These are phyloP conservation scores for Chiridota heheva DNA, from an alignment of 35 echinoderm and acorn worm genomes.

Conservation along the genomic window DNA sequence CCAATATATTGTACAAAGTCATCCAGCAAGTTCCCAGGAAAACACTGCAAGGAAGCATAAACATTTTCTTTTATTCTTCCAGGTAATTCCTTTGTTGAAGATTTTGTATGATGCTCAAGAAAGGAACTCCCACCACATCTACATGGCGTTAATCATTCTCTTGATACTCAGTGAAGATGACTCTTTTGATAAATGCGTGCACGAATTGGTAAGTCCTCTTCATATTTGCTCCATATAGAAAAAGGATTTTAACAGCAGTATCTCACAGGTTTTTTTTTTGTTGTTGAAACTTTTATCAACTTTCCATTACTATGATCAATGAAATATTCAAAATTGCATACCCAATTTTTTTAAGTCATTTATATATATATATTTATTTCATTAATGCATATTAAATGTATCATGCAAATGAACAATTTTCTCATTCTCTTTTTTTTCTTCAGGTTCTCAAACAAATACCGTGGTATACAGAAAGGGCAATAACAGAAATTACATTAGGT, in stretches of 20 bases:
- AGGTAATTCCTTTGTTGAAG: constrained; percentile 92
- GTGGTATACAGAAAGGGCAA: constrained; percentile 80
- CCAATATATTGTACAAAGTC: no score
- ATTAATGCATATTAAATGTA: no score
- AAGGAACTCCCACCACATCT: constrained; percentile 96
- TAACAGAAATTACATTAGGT: constrained; percentile 84
- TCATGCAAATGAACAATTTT: no score
- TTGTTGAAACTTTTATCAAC: neutral
- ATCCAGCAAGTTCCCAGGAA: neutral
- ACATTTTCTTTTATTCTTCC: neutral
- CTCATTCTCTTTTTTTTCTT: constrained; percentile 31
- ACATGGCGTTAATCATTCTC: constrained; percentile 97
- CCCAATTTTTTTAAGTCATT: no score
- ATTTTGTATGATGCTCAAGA: constrained; percentile 97
- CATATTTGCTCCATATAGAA: neutral
- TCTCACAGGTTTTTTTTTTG: neutral
- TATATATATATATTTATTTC: no score
- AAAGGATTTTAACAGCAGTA: neutral
- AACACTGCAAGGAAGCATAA: neutral
- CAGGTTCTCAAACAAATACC: constrained; percentile 83
- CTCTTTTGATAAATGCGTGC: constrained; percentile 95
- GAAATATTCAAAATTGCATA: no score
- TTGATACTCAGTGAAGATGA: constrained; percentile 99
- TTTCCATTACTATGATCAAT: no score
- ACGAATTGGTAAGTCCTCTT: constrained; percentile 87